phyloP scores from a whole-genome alignment of 2,113 vertebrate species.

The Laticauda colubrina region DNA sequence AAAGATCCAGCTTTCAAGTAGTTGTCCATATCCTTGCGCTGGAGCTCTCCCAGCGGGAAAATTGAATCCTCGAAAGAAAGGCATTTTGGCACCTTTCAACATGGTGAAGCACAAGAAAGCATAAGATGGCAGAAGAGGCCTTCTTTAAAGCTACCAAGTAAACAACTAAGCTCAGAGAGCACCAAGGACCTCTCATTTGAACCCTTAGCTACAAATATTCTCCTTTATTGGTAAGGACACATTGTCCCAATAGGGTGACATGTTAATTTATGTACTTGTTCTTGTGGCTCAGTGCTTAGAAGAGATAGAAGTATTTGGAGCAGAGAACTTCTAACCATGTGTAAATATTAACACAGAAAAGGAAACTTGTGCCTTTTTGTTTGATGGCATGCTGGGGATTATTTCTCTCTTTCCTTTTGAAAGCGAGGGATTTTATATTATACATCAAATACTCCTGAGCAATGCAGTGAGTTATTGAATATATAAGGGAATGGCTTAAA shows the following conservation, averaged over 20 bases:
- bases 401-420: background rate
- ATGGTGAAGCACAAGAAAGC: too few species aligned
- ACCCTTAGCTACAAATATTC: too few species aligned
- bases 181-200: too few species aligned
- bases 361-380: background rate
- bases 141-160: background rate
- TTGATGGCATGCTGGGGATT: background rate
- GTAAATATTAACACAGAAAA: background rate
- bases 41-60: too few species aligned
- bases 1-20: too few species aligned
- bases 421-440: background rate
- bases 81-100: too few species aligned
- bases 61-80: too few species aligned
- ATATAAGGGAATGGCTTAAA: background rate
- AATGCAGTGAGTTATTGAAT: background rate
- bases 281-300: background rate
- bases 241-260: background rate
- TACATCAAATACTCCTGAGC: background rate
- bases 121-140: too few species aligned
- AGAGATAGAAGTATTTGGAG: background rate
- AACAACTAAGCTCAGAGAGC: too few species aligned
- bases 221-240: background rate
- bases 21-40: too few species aligned
- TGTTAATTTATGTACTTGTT: background rate
- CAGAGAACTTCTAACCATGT: background rate